A percentile compares a stretch with the other conserved stretches of the same genome.
phyloP scores from a whole-genome alignment of 37 sponge, comb jelly and placozoan genomes.

The Halichondria panicea region DNA sequence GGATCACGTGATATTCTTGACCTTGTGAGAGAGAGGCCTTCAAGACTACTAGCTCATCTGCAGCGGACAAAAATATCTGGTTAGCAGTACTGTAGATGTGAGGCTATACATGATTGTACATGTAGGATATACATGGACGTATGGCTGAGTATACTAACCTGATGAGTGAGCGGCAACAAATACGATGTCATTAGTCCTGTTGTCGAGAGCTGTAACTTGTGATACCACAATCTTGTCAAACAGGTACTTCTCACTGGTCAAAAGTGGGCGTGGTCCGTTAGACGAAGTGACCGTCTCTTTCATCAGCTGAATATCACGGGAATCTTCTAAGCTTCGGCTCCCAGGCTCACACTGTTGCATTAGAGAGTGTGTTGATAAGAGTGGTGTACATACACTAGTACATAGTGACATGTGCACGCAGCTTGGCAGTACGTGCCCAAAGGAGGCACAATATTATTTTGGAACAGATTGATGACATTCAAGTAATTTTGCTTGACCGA shows the following conservation, averaged over 20 bases:
- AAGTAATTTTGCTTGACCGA: no score
- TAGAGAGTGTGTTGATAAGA: not conserved
- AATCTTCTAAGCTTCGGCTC: conserved; percentile 27
- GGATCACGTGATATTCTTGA: not conserved
- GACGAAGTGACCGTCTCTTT: conserved; percentile 2
- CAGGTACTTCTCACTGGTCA: conserved; percentile 15
- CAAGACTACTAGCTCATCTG: not conserved
- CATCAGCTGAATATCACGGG: conserved; percentile 35
- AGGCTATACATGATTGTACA: not conserved
- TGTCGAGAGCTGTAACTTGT: conserved; percentile 25
- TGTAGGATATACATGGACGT: not conserved
- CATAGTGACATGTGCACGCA: no score
- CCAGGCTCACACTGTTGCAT: conserved; percentile 23
- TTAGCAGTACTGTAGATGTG: not conserved
- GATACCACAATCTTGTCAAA: conserved; percentile 65
- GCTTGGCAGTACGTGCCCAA: no score
- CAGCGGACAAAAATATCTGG: not conserved
- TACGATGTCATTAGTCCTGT: conserved; percentile 34
- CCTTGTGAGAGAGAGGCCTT: not conserved
- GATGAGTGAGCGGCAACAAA: conserved; percentile 48
- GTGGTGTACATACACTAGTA: no score
- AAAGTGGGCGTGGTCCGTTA: conserved; percentile 7
- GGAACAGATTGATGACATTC: no score
- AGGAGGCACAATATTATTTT: no score
- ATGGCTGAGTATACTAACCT: conserved; percentile 9